Conservation (phyloP, 2,797 vertebrate genomes). For the Acanthiza pusilla region DNA sequence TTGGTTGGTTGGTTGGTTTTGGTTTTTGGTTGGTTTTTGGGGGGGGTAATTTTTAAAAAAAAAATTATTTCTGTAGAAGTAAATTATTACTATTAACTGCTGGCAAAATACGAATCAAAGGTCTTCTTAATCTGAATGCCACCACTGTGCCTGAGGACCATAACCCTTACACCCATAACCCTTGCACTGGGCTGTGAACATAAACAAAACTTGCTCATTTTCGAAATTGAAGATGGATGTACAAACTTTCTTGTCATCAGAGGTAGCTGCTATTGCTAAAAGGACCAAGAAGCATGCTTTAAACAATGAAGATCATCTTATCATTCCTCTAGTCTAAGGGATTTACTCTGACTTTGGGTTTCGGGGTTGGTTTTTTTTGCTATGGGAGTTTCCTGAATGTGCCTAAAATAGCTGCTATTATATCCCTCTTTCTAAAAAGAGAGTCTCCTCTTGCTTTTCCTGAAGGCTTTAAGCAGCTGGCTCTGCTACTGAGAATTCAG, state of each 20-base stretch:
- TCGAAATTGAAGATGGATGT: background rate
- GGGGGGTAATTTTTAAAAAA: too few relatives aligned
- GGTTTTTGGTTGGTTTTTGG: too few relatives aligned
- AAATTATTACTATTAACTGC: background rate
- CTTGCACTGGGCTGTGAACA: background rate
- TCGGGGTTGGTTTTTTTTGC: background rate
- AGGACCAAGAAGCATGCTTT: background rate
- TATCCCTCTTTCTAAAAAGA: background rate
- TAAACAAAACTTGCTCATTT: background rate
- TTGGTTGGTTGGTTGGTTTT: too few relatives aligned
- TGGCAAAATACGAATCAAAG: background rate
- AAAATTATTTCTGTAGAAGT: too few relatives aligned
- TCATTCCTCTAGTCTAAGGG: background rate
- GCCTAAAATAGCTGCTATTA: background rate
- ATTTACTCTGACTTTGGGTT: background rate
- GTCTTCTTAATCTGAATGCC: background rate
- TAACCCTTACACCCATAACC: background rate
- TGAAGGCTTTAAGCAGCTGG: background rate
- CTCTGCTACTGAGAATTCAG: background rate
- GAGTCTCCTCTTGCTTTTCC: background rate
- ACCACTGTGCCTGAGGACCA: background rate
- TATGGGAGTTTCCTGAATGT: background rate
- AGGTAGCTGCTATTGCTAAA: background rate
- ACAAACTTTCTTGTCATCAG: background rate
- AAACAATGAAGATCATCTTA: background rate